Evolutionary conservation across 2,797 vertebrate genomes (phyloP).

Genomic region (Hoplostethus atlanticus): DNA sequence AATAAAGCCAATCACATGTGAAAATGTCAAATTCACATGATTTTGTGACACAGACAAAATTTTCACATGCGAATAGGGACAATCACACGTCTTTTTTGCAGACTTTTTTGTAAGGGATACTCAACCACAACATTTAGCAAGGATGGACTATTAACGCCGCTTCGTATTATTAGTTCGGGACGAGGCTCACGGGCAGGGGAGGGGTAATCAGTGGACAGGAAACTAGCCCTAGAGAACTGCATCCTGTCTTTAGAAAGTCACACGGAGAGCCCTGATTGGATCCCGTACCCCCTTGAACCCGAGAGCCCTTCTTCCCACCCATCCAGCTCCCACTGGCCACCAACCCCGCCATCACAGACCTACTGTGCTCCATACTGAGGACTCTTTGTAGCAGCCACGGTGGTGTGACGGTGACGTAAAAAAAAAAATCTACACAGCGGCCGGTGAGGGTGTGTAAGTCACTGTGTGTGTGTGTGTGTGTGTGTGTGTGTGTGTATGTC

Average conservation of each 20-base stretch:
- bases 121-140: too few species aligned
- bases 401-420: constrained; percentile 66
- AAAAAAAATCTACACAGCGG: constrained; percentile 23
- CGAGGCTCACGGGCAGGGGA: not conserved
- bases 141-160: too few species aligned
- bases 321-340: constrained; percentile 12
- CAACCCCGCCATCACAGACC: constrained; percentile 32
- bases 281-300: not conserved
- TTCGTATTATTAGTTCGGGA: not conserved
- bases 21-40: too few species aligned
- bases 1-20: too few species aligned
- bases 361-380: constrained; percentile 67
- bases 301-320: not conserved
- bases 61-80: too few species aligned
- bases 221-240: not conserved
- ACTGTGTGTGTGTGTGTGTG: constrained; percentile 2
- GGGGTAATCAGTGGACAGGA: not conserved
- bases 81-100: too few species aligned
- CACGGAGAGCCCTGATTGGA: constrained; percentile 22
- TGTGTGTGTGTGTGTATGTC: constrained; percentile 1
- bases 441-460: constrained; percentile 29
- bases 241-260: not conserved
- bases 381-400: constrained; percentile 71
- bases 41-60: too few species aligned
- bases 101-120: too few species aligned